These are phyloP conservation scores for Leptogaster cylindrica DNA, from an alignment of 2,888 invertebrate species.

Conservation along the genomic window DNA sequence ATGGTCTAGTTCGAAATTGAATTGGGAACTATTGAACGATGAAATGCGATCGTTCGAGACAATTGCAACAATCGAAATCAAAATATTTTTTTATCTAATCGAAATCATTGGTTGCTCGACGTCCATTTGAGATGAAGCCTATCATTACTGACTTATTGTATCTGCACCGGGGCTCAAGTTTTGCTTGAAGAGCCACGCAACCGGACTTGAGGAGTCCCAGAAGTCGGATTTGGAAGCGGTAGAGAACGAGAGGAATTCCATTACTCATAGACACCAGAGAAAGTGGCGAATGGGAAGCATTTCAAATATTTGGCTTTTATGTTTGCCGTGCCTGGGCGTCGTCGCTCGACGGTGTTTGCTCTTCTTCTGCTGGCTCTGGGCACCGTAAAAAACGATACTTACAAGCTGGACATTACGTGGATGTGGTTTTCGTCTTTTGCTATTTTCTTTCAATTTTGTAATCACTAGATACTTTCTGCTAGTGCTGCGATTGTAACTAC, in stretches of 20 bases:
- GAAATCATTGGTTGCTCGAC: too few species aligned
- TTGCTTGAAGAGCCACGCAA: too few species aligned
- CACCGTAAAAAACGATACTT: slow-evolving; percentile 11
- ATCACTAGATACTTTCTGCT: neutral
- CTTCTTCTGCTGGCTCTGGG: slow-evolving; percentile 12
- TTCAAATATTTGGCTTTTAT: slow-evolving; percentile 35
- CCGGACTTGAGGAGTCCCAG: neutral
- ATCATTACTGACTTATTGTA: too few species aligned
- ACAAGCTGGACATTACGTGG: neutral
- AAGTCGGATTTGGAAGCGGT: slow-evolving; percentile 15
- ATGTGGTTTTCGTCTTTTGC: neutral
- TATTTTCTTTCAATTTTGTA: slow-evolving; percentile 26
- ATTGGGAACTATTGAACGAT: too few species aligned
- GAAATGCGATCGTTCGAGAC: too few species aligned
- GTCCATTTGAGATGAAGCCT: too few species aligned
- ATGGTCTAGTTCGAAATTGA: too few species aligned
- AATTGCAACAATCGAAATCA: too few species aligned
- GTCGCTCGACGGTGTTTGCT: slow-evolving; percentile 12
- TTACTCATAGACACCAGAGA: slow-evolving; percentile 27
- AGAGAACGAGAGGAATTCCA: slow-evolving; percentile 24
- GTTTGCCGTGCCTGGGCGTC: slow-evolving; percentile 21
- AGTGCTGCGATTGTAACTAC: neutral
- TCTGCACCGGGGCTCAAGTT: too few species aligned
- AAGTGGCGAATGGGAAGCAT: slow-evolving; percentile 36
- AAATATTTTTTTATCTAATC: too few species aligned